Percentiles rank a stretch among this genome's conserved stretches.
Conservation (phyloP, 2,797 vertebrate genomes). For the Rallus crepitans region DNA sequence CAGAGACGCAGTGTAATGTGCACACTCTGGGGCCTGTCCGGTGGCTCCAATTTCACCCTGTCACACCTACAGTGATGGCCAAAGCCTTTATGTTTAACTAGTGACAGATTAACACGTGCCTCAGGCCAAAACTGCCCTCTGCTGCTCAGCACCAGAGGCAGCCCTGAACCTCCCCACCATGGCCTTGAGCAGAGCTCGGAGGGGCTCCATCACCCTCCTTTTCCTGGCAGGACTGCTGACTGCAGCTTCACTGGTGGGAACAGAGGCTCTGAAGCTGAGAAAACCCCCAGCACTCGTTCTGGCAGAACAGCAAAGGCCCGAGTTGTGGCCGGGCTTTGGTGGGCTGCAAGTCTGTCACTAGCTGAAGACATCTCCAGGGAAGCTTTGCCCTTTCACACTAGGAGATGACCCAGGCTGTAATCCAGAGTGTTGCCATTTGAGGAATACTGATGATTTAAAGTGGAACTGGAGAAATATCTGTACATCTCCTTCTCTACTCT, state of each 20-base stretch:
- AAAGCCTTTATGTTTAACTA: neutral
- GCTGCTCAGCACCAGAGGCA: neutral
- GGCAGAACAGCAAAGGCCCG: neutral
- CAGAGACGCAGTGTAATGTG: neutral
- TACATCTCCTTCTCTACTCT: too few species aligned
- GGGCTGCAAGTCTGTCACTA: neutral
- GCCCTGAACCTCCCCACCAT: neutral
- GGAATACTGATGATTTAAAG: neutral
- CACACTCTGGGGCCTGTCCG: rapidly evolving
- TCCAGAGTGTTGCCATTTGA: neutral
- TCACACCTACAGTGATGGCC: neutral
- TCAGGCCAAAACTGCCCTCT: neutral
- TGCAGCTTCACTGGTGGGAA: neutral
- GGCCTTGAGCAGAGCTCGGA: neutral
- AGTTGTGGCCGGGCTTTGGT: rapidly evolving
- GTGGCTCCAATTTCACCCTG: neutral
- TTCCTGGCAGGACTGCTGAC: neutral
- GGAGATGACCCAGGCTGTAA: neutral
- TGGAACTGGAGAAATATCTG: neutral
- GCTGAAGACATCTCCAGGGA: neutral
- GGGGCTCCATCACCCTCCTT: neutral
- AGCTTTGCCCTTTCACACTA: neutral
- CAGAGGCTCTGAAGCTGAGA: neutral
- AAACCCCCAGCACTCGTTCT: neutral
- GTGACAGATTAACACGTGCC: too few species aligned